Conservation (phyloP, 2,888 invertebrate genomes). For the Nomada fabriciana region DNA sequence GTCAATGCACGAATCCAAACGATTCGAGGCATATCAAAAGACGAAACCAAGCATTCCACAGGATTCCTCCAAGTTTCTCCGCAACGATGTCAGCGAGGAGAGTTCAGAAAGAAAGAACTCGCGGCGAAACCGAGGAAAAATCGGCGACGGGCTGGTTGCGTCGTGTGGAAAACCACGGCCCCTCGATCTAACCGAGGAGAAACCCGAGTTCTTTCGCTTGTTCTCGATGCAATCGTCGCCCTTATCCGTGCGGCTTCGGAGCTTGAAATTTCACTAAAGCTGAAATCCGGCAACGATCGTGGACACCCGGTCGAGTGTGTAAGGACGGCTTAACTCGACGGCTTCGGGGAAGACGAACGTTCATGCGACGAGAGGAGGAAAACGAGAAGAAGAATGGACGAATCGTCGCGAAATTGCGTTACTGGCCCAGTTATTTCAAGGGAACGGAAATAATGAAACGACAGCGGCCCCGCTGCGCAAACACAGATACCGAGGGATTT, state of each 20-base stretch:
- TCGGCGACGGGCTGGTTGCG: not conserved
- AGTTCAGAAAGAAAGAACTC: not conserved
- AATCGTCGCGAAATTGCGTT: conserved; percentile 6
- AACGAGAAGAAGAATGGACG: not conserved
- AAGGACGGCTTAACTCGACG: conserved; percentile 53
- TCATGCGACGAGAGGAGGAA: not conserved
- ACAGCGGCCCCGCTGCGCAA: conserved; percentile 15
- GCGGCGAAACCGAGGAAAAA: not conserved
- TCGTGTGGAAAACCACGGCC: not conserved
- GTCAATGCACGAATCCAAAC: not conserved
- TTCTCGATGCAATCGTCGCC: conserved; percentile 40
- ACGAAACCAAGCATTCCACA: not conserved
- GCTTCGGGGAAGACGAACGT: conserved; percentile 30
- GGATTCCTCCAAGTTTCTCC: not conserved
- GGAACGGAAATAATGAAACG: conserved; percentile 36
- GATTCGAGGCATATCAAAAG: not conserved
- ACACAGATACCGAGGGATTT: conserved; percentile 31
- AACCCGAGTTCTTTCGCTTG: not conserved
- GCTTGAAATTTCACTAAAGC: conserved; percentile 60
- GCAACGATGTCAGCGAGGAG: not conserved
- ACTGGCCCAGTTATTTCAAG: conserved; percentile 26
- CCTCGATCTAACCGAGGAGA: not conserved
- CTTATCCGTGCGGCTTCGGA: conserved; percentile 44
- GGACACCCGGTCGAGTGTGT: conserved; percentile 41
- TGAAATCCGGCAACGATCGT: conserved; percentile 59